Evolutionary conservation across 2,113 vertebrate genomes (phyloP).

Genomic region (Salvelinus fontinalis): DNA sequence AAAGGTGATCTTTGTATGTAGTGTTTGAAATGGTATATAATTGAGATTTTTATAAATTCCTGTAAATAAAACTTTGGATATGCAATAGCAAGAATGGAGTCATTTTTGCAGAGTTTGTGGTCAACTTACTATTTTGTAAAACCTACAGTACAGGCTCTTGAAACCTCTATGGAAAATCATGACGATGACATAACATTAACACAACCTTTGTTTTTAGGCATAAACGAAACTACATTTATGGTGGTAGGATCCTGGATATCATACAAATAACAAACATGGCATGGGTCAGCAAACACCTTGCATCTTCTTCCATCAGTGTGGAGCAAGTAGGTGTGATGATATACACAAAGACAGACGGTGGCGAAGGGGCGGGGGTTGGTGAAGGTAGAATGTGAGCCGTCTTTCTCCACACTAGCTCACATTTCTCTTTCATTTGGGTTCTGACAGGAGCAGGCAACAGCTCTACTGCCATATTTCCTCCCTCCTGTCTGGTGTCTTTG

Average conservation of each 20-base stretch:
- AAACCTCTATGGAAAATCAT: background rate
- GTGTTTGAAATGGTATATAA: too few species aligned
- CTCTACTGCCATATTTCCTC: background rate
- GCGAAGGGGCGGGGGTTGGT: background rate
- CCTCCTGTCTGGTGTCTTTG: background rate
- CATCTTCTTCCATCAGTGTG: slow-evolving; percentile 14
- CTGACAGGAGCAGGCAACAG: background rate
- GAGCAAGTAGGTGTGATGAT: slow-evolving; percentile 37
- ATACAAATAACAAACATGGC: slow-evolving; percentile 53
- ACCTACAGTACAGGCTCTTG: too few species aligned
- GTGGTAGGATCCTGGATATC: slow-evolving; percentile 2
- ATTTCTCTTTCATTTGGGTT: background rate
- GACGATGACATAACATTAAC: background rate
- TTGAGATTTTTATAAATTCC: too few species aligned
- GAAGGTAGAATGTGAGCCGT: background rate
- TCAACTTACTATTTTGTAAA: too few species aligned
- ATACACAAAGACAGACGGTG: slow-evolving; percentile 19
- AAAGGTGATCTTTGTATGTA: too few species aligned
- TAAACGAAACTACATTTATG: slow-evolving; percentile 22
- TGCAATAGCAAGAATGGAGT: slow-evolving; percentile 13
- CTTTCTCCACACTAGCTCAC: background rate
- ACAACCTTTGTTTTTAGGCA: background rate
- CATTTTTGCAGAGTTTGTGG: too few species aligned
- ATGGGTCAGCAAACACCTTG: background rate
- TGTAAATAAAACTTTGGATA: too few species aligned